Conservation (phyloP, 2,113 vertebrate genomes). For the Zingel zingel region DNA sequence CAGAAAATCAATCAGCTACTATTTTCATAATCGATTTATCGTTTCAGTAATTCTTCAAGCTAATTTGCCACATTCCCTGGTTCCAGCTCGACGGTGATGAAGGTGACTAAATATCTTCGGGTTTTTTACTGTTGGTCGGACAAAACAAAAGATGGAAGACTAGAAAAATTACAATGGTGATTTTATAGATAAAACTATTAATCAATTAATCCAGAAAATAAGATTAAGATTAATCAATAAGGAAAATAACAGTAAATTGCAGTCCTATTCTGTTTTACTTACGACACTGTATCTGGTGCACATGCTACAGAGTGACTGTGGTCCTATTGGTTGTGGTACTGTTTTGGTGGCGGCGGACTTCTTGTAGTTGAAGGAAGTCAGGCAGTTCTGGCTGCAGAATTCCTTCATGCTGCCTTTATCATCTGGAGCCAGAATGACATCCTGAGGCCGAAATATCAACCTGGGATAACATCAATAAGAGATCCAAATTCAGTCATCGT, state of each 20-base stretch:
- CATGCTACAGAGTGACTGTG: slow-evolving; percentile 91
- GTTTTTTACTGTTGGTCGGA: neutral
- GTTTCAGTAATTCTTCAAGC: neutral
- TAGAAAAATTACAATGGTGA: neutral
- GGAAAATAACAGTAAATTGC: neutral
- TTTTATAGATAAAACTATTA: neutral
- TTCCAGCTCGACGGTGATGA: neutral
- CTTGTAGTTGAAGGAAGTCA: slow-evolving; percentile 89
- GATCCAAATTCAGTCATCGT: neutral
- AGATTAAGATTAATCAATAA: neutral
- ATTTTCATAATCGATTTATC: neutral
- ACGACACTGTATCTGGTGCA: slow-evolving; percentile 92
- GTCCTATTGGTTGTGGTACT: neutral
- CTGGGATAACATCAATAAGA: slow-evolving; percentile 72
- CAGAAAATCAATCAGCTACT: neutral
- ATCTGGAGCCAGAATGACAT: slow-evolving; percentile 92
- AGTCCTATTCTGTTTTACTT: slow-evolving; percentile 56
- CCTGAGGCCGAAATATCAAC: slow-evolving; percentile 92
- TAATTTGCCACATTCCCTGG: neutral
- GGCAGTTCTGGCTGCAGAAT: slow-evolving; percentile 95
- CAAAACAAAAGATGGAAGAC: neutral
- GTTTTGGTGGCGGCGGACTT: slow-evolving; percentile 77
- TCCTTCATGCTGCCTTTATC: slow-evolving; percentile 87
- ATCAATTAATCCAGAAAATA: neutral
- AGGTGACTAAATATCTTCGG: neutral